Evolutionary conservation across 2,113 vertebrate genomes (phyloP).

Genomic region (Nothoprocta perdicaria): DNA sequence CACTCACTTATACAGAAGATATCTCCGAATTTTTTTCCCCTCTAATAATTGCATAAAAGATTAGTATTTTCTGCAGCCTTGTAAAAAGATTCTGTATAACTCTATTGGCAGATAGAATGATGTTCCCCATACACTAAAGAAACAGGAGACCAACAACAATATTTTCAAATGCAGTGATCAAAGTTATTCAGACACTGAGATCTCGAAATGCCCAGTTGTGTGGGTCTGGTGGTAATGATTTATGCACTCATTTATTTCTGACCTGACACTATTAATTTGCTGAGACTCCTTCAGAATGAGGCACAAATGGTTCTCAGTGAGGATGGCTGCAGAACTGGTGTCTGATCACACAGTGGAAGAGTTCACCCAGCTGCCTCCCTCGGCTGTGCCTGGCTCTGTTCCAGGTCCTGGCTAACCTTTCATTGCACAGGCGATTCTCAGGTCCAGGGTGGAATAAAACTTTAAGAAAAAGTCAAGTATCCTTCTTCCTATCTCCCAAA

Average conservation of each 20-base stretch:
- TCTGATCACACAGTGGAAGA: not conserved
- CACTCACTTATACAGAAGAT: not conserved
- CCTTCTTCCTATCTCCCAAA: not conserved
- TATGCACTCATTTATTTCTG: not conserved
- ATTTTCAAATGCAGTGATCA: not conserved
- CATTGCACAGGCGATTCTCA: not conserved
- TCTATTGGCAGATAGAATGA: not conserved
- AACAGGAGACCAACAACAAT: not conserved
- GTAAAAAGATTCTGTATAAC: not conserved
- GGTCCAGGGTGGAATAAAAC: not conserved
- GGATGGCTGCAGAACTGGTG: not conserved
- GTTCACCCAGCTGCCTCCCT: not conserved
- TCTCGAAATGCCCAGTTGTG: not conserved
- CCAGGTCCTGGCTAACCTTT: not conserved
- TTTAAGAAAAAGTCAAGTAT: not conserved
- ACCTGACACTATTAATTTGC: not conserved
- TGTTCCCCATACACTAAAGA: not conserved
- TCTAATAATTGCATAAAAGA: not conserved
- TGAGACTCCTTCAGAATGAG: not conserved
- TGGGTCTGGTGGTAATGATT: not conserved
- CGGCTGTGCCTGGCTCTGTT: not conserved
- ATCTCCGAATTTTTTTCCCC: not conserved
- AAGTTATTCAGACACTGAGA: not conserved
- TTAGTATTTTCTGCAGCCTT: not conserved
- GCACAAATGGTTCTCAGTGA: not conserved